A percentile compares a stretch with the other conserved stretches of the same genome.
These are phyloP conservation scores for Calycopis cecrops DNA, from an alignment of 1,140 invertebrate species.

Conservation along the genomic window DNA sequence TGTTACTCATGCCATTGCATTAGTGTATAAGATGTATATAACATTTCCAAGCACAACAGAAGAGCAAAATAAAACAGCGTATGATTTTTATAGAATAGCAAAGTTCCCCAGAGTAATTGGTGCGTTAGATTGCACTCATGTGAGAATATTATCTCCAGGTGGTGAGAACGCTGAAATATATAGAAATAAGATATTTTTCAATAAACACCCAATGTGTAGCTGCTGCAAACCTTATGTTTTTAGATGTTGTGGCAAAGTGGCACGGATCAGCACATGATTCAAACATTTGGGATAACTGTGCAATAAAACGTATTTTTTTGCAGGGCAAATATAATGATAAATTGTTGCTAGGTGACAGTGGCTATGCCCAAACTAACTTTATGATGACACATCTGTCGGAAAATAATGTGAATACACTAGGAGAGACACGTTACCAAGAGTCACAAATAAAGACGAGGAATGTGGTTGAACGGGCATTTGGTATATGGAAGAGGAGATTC, in stretches of 20 bases:
- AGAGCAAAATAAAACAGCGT: background rate
- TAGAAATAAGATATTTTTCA: background rate
- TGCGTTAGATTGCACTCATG: background rate
- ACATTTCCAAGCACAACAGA: background rate
- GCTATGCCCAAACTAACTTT: background rate
- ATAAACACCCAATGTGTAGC: constrained; percentile 3
- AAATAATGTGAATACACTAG: background rate
- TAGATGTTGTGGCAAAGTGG: constrained; percentile 1
- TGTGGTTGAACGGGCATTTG: constrained; percentile 20
- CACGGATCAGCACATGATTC: no score
- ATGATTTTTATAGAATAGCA: background rate
- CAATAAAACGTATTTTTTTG: no score
- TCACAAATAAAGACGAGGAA: constrained; percentile 23
- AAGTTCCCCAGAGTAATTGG: background rate
- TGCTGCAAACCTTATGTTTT: background rate
- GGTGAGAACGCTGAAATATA: background rate
- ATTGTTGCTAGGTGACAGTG: constrained; percentile 5
- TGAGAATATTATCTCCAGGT: background rate
- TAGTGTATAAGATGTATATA: background rate
- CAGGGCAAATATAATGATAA: constrained; percentile 6
- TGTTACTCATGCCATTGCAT: constrained; percentile 7
- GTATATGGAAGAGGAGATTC: no score
- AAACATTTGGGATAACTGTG: no score
- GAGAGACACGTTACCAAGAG: constrained; percentile 1
- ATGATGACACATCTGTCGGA: constrained; percentile 10